phyloP scores from a whole-genome alignment of 2,113 vertebrate species.

The Vireo altiloquus region DNA sequence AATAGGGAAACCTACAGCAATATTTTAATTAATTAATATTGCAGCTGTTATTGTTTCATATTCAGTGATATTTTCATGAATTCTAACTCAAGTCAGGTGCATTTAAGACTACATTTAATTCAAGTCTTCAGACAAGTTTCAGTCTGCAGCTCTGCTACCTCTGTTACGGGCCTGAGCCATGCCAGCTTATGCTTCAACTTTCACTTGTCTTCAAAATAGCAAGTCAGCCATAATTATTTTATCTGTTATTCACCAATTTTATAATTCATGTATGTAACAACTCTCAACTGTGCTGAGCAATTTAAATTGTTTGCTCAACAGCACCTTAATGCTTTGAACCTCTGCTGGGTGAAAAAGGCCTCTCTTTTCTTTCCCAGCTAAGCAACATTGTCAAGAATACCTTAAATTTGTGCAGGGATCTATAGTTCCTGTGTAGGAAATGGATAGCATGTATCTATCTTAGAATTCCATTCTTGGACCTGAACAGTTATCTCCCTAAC shows the following conservation, averaged over 20 bases:
- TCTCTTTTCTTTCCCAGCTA: not conserved
- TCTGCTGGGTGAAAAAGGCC: not conserved
- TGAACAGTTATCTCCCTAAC: not conserved
- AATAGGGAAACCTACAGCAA: not conserved
- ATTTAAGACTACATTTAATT: not conserved
- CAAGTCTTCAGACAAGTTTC: not conserved
- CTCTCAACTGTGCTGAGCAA: not conserved
- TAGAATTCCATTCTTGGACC: not conserved
- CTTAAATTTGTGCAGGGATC: not conserved
- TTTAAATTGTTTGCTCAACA: not conserved
- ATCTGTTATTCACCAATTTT: not conserved
- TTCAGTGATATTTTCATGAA: not conserved
- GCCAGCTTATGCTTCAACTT: not conserved
- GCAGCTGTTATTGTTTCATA: not conserved
- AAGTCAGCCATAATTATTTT: not conserved
- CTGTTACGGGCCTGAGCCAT: not conserved
- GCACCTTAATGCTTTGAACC: not conserved
- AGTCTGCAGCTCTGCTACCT: not conserved
- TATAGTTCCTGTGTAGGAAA: not conserved
- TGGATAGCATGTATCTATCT: fast-evolving
- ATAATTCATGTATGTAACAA: not conserved
- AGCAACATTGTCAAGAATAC: not conserved
- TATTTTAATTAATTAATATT: not conserved
- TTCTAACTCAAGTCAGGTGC: not conserved
- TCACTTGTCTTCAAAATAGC: not conserved